Conservation (phyloP, 2,797 vertebrate species). For the Eutrigla gurnardus region DNA sequence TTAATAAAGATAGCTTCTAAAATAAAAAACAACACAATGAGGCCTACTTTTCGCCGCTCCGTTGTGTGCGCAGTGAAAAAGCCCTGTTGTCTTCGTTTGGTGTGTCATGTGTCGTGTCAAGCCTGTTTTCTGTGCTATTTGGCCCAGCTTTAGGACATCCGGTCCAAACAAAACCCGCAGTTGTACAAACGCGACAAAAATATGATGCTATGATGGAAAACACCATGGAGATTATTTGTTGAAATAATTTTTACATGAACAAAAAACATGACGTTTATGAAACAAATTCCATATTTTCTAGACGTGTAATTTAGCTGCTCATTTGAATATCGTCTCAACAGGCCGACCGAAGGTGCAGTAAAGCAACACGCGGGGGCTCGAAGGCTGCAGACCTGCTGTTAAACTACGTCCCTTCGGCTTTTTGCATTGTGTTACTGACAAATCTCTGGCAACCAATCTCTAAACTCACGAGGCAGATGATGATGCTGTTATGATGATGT, state of each 20-base stretch:
- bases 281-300: background rate
- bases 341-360: background rate
- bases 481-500: no score
- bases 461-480: background rate
- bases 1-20: no score
- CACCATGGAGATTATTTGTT: background rate
- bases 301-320: background rate
- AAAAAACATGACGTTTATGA: background rate
- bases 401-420: background rate
- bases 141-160: slow-evolving; percentile 7
- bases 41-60: background rate
- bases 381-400: background rate
- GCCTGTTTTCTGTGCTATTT: background rate
- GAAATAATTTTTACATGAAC: background rate
- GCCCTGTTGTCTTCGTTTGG: background rate
- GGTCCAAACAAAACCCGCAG: slow-evolving; percentile 1
- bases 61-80: background rate
- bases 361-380: background rate
- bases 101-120: background rate
- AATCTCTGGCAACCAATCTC: background rate
- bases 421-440: background rate
- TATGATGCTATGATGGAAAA: background rate
- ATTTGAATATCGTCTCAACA: background rate
- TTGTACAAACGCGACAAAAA: background rate
- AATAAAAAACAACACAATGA: background rate